A percentile compares a stretch with the other conserved stretches of the same genome.
Evolutionary conservation across 1,140 invertebrate genomes (phyloP).

Genomic region (Atta cephalotes): DNA sequence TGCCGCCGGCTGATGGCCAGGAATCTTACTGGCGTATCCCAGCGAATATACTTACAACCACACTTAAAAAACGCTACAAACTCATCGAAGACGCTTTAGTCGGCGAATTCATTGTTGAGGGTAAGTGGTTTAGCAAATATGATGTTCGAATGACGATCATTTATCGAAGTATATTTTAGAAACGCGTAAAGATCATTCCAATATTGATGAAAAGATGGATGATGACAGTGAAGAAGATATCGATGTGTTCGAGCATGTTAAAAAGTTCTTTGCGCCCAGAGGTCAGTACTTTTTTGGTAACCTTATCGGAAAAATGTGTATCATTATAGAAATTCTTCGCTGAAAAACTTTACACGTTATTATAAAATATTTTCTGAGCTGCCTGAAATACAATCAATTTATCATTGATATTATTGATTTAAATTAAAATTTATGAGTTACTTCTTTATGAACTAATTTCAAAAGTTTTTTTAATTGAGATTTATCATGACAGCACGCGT

Average conservation of each 20-base stretch:
- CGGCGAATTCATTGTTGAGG: slow-evolving; percentile 81
- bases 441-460: neutral
- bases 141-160: slow-evolving; percentile 1
- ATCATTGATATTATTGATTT: neutral
- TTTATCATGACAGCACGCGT: neutral
- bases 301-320: slow-evolving; percentile 10
- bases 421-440: slow-evolving; percentile 1
- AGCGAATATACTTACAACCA: slow-evolving; percentile 83
- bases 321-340: neutral
- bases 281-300: slow-evolving; percentile 46
- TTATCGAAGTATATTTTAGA: slow-evolving; percentile 12
- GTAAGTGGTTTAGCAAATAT: slow-evolving; percentile 67
- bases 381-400: neutral
- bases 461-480: slow-evolving; percentile 20
- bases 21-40: slow-evolving; percentile 89
- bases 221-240: slow-evolving; percentile 74
- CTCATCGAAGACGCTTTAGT: slow-evolving; percentile 84
- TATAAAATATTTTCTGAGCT: neutral
- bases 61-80: slow-evolving; percentile 84
- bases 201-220: slow-evolving; percentile 22
- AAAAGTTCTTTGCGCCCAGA: slow-evolving; percentile 68
- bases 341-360: neutral
- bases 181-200: slow-evolving; percentile 9
- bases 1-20: slow-evolving; percentile 87
- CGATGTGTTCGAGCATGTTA: slow-evolving; percentile 77